Evolutionary conservation across 2,113 vertebrate genomes (phyloP).

Genomic region (Meles meles): DNA sequence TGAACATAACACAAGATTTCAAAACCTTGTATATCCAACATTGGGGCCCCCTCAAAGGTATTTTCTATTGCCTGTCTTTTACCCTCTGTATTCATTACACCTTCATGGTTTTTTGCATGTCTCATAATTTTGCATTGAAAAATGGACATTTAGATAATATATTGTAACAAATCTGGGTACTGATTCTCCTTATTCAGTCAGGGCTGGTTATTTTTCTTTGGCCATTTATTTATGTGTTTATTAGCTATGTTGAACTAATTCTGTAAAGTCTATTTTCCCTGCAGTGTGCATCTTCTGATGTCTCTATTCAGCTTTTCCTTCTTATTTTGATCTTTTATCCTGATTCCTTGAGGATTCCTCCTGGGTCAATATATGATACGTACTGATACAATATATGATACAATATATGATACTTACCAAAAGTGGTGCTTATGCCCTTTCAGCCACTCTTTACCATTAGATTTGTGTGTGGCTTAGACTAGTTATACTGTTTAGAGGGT

Average conservation of each 20-base stretch:
- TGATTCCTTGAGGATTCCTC: neutral
- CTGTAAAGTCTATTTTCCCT: neutral
- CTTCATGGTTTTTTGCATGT: neutral
- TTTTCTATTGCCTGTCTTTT: neutral
- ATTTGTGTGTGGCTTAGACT: neutral
- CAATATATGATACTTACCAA: neutral
- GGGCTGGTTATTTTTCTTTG: neutral
- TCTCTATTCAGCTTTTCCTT: neutral
- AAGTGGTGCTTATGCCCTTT: neutral
- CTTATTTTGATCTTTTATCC: neutral
- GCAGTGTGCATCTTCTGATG: neutral
- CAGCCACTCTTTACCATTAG: neutral
- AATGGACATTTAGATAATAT: neutral
- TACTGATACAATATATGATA: neutral
- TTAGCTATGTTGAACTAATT: neutral
- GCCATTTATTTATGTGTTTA: neutral
- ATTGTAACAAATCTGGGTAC: neutral
- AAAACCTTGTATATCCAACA: neutral
- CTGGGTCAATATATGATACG: neutral
- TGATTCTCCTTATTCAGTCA: neutral
- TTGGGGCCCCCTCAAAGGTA: neutral
- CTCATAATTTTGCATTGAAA: conserved; percentile 1
- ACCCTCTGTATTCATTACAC: neutral
- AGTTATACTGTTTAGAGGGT: neutral
- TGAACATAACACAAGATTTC: neutral